phyloP scores from a whole-genome alignment of 2,797 vertebrate genomes.

The Gobionotothen gibberifrons region DNA sequence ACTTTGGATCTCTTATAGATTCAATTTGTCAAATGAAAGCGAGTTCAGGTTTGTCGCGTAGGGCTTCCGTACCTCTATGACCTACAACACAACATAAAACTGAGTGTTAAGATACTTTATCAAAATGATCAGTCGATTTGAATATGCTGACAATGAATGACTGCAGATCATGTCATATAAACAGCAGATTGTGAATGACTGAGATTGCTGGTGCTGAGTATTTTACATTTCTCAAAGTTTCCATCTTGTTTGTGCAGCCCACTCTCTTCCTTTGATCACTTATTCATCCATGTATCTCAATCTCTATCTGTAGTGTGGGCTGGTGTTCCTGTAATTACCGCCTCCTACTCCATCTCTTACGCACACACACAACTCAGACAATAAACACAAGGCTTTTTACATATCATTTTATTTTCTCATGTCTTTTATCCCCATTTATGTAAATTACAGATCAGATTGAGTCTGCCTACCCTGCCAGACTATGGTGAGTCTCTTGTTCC shows the following conservation, averaged over 20 bases:
- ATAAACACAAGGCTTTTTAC: slow-evolving; percentile 60
- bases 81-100: not conserved
- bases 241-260: slow-evolving; percentile 2
- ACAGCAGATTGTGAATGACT: not conserved
- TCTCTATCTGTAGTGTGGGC: slow-evolving; percentile 52
- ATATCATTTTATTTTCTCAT: slow-evolving; percentile 48
- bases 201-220: not conserved
- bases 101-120: not conserved
- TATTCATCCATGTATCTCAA: slow-evolving; percentile 47
- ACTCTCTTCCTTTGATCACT: slow-evolving; percentile 42
- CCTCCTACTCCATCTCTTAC: slow-evolving; percentile 41
- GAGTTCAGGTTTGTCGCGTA: too few relatives aligned
- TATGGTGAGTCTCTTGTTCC: slow-evolving; percentile 52
- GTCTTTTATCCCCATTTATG: slow-evolving; percentile 60
- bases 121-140: not conserved
- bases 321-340: slow-evolving; percentile 48
- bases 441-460: slow-evolving; percentile 72
- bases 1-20: too few relatives aligned
- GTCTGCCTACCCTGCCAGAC: slow-evolving; percentile 53
- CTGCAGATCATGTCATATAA: not conserved
- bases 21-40: too few relatives aligned
- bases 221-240: not conserved
- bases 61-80: too few relatives aligned
- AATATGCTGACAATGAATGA: too few relatives aligned
- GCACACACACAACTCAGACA: slow-evolving; percentile 45